Conservation (phyloP, 2,888 invertebrate species). For the Hydrotaea diabolus region DNA sequence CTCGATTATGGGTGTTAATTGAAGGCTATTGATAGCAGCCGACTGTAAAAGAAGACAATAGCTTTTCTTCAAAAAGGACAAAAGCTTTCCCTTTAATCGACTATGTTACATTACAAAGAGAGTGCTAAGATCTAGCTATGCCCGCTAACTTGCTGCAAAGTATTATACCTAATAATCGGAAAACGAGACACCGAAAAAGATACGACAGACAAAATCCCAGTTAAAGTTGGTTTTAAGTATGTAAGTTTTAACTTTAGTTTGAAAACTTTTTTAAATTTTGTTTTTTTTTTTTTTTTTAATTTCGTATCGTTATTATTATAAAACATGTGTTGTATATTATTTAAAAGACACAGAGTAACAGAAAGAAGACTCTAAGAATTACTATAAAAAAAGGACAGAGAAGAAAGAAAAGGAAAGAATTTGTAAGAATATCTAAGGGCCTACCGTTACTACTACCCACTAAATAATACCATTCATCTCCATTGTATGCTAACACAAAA, state of each 20-base stretch:
- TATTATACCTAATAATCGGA: slow-evolving; percentile 14
- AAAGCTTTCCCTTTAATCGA: not conserved
- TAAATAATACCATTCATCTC: slow-evolving; percentile 2
- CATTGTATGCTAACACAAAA: slow-evolving; percentile 56
- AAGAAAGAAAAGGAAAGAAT: not conserved
- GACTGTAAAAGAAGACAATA: no score
- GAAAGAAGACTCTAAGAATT: not conserved
- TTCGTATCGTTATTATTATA: not conserved
- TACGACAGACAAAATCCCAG: slow-evolving; percentile 27
- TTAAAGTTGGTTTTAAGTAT: slow-evolving; percentile 2
- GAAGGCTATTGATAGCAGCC: not conserved
- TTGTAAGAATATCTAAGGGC: slow-evolving; percentile 5
- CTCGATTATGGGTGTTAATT: no score
- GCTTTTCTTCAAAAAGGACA: no score
- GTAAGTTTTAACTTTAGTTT: no score
- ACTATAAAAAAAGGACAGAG: not conserved
- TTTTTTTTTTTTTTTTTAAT: no score
- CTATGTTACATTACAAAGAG: not conserved
- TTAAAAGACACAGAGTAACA: not conserved
- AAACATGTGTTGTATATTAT: slow-evolving; percentile 15
- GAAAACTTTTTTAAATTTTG: no score
- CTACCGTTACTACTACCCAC: slow-evolving; percentile 1
- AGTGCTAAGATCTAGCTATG: not conserved
- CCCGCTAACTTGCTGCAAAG: not conserved
- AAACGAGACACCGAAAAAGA: slow-evolving; percentile 21